These are phyloP conservation scores for Megalonaias nervosa DNA, from an alignment of 1,140 invertebrate genomes.

Conservation along the genomic window DNA sequence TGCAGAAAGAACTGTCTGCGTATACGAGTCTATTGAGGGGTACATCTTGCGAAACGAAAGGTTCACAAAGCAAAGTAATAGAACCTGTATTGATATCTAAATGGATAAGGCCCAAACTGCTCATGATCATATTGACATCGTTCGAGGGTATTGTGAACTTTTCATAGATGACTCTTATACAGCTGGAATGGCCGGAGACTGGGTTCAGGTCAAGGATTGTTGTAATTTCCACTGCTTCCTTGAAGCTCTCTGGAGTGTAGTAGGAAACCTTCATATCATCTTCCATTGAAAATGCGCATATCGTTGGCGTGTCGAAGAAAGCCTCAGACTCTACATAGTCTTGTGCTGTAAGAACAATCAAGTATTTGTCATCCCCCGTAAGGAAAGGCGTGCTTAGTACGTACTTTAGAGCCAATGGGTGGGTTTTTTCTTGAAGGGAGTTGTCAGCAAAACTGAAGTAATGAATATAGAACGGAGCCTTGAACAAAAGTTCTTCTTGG, in stretches of 20 bases:
- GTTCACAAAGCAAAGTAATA: slow-evolving; percentile 54
- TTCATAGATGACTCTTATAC: slow-evolving; percentile 57
- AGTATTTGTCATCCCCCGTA: slow-evolving; percentile 60
- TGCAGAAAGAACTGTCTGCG: slow-evolving; percentile 52
- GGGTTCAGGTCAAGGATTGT: slow-evolving; percentile 58
- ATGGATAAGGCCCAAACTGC: slow-evolving; percentile 53
- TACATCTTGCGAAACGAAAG: slow-evolving; percentile 48
- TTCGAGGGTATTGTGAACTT: slow-evolving; percentile 25
- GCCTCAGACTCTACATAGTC: slow-evolving; percentile 45
- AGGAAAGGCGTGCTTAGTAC: slow-evolving; percentile 59
- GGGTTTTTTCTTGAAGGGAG: slow-evolving; percentile 45
- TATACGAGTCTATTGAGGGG: slow-evolving; percentile 50
- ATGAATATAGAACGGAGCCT: slow-evolving; percentile 54
- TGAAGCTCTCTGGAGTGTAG: slow-evolving; percentile 57
- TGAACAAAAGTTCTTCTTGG: slow-evolving; percentile 48
- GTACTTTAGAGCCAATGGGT: slow-evolving; percentile 45
- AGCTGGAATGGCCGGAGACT: slow-evolving; percentile 37
- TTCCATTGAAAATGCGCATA: slow-evolving; percentile 58
- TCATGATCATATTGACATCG: slow-evolving; percentile 7
- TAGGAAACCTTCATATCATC: slow-evolving; percentile 49
- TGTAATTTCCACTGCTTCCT: slow-evolving; percentile 46
- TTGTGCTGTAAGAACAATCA: slow-evolving; percentile 61
- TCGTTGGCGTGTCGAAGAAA: slow-evolving; percentile 47
- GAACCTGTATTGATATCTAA: slow-evolving; percentile 57
- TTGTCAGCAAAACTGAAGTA: slow-evolving; percentile 50